Evolutionary conservation across 2,888 invertebrate species (phyloP).

Genomic region (Catocala nupta): DNA sequence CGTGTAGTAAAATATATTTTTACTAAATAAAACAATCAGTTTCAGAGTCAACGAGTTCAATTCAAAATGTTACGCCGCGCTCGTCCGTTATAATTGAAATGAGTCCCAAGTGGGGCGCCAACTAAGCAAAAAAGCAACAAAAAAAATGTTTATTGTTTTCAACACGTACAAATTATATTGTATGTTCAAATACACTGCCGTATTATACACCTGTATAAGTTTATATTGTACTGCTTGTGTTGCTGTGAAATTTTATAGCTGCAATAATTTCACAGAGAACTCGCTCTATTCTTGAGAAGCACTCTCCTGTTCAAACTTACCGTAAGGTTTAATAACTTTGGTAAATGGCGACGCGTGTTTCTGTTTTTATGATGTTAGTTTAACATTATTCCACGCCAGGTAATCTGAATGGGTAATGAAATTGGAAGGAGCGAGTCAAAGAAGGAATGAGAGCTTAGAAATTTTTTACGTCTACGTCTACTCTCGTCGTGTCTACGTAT

Average conservation of each 20-base stretch:
- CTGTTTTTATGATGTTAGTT: conserved; percentile 40
- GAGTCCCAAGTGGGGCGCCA: conserved; percentile 60
- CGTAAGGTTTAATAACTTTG: conserved; percentile 38
- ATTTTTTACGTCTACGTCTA: too few species aligned
- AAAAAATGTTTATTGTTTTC: conserved; percentile 44
- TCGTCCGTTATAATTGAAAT: conserved; percentile 45
- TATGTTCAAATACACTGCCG: conserved; percentile 10
- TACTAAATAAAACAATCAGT: conserved; percentile 19
- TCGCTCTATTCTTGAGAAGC: conserved; percentile 28
- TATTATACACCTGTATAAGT: conserved; percentile 23
- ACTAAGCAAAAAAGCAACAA: conserved; percentile 42
- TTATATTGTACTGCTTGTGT: background rate
- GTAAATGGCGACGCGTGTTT: conserved; percentile 33
- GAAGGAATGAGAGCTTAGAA: conserved; percentile 21
- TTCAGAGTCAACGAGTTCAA: conserved; percentile 21
- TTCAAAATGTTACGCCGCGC: conserved; percentile 26
- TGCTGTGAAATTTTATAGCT: conserved; percentile 44
- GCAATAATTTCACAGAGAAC: conserved; percentile 37
- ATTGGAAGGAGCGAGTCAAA: conserved; percentile 15
- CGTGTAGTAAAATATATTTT: too few species aligned
- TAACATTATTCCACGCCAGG: conserved; percentile 19
- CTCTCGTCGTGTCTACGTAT: too few species aligned
- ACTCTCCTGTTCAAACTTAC: conserved; percentile 28
- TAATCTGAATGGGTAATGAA: conserved; percentile 36
- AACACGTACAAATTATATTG: conserved; percentile 24